Conservation (phyloP, 2,888 invertebrate species). For the Theodoxus fluviatilis region DNA sequence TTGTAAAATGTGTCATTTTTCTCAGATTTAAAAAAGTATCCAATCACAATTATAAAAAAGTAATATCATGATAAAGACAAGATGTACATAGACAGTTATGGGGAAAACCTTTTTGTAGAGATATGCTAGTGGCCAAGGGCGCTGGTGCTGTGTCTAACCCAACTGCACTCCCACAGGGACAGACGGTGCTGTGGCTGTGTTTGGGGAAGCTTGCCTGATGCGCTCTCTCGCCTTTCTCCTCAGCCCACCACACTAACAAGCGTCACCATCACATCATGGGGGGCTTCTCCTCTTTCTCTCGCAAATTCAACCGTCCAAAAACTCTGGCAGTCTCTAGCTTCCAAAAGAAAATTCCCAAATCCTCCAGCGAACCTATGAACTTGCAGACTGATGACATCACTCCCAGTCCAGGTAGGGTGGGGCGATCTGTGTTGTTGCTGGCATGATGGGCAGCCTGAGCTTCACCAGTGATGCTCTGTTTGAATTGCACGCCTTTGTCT, state of each 20-base stretch:
- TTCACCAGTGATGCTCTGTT: not conserved
- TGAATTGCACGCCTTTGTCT: not conserved
- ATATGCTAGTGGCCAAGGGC: no score
- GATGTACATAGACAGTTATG: not conserved
- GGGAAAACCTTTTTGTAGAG: no score
- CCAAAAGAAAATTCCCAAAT: constrained; percentile 54
- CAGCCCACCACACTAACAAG: constrained; percentile 30
- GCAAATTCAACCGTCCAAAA: constrained; percentile 48
- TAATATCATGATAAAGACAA: not conserved
- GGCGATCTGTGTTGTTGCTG: no score
- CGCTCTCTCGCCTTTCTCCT: no score
- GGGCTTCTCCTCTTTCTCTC: constrained; percentile 45
- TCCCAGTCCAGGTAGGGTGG: not conserved
- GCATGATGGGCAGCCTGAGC: no score
- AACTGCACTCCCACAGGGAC: not conserved
- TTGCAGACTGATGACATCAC: constrained; percentile 54
- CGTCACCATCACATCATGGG: constrained; percentile 29
- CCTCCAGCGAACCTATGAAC: constrained; percentile 63
- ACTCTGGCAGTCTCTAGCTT: constrained; percentile 46
- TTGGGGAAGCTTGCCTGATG: not conserved
- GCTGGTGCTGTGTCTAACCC: no score
- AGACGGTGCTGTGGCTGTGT: not conserved
- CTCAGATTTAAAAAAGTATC: no score
- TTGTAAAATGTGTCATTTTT: no score
- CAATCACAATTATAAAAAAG: no score